Conservation (phyloP, 2,797 vertebrate genomes). For the Rhinophrynus dorsalis region DNA sequence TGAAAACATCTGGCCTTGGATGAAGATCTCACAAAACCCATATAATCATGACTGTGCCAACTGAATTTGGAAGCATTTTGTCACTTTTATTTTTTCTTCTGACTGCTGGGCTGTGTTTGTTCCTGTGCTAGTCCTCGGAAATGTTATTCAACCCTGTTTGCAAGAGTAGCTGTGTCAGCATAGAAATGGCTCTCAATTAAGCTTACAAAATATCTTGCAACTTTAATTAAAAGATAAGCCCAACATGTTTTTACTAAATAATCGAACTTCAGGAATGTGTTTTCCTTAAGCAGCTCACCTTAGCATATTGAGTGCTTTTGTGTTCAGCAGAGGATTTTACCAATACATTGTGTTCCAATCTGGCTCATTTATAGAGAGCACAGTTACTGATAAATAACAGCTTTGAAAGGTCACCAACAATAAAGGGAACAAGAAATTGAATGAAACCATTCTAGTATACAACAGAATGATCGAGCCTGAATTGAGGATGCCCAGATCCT, state of each 20-base stretch:
- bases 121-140: conserved; percentile 11
- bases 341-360: conserved; percentile 25
- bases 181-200: conserved; percentile 36
- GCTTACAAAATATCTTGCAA: conserved; percentile 40
- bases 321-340: conserved; percentile 30
- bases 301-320: conserved; percentile 41
- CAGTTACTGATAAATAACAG: not conserved
- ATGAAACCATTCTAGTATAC: not conserved
- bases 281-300: conserved; percentile 38
- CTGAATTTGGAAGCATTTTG: conserved; percentile 69
- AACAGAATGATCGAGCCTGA: not conserved
- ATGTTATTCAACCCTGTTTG: conserved; percentile 25
- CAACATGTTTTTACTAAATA: conserved; percentile 41
- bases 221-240: conserved; percentile 48
- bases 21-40: conserved; percentile 73
- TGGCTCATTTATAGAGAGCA: conserved; percentile 15
- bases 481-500: too few species aligned
- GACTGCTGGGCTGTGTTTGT: not conserved
- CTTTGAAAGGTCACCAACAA: conserved; percentile 1
- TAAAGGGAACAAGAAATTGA: not conserved
- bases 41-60: conserved; percentile 68
- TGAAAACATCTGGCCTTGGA: conserved; percentile 63
- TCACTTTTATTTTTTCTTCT: conserved; percentile 36
- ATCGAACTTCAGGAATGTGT: conserved; percentile 41
- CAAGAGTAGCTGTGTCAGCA: conserved; percentile 37